Base-by-base conservation (phyloP, 2,113 vertebrate species). In the Rhabdornis inornatus region DNA sequence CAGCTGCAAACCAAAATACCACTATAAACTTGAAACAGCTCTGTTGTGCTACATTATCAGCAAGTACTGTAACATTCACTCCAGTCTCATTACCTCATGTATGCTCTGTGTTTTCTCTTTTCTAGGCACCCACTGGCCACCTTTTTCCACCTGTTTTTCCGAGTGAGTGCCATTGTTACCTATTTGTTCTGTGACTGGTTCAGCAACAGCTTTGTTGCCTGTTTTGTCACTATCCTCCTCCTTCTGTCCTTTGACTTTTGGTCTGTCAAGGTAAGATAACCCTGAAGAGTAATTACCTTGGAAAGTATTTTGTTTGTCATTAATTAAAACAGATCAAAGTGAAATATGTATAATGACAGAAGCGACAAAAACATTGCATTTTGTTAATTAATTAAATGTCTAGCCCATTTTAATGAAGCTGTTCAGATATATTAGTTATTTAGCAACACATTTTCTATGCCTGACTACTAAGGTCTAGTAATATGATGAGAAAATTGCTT, bases 181-280 rank as follows among this genome's bases (percentile, higher is more conserved):
- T 98, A 98, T 61, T 92, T 98, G 91, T 92, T 98, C 91, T 98
- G 98, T 89, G 98, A 98, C 96, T 98, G 98, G 98, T 98, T 99
- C 98, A 98, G 98, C 97, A 98, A 97, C 92, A 99, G 98, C 97
- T 99, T 99, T 90, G 97, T 98, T 42, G 98, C 98, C 84, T 98
- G 98, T 94, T 99, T 99, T 88, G 97, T 99, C 74, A 97, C 98
- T 31, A 99, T 99, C 94, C 98, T 99, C 31, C 97, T 99, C 66
- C 98, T 99, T 33, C 98, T 99, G 14, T 98, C 99, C 89, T 98
- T 98, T 74, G 99, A 99, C 98, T 99, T 99, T 96, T 99, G 99
- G 99, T 99, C 99, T 55, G 99, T 99, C 79, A 99, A 99, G 98
- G 99, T 99, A 97, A 97, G 98, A 83, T 40, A 30, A 57, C 50